Base-by-base conservation (phyloP, 2,113 vertebrate species). In the Nothobranchius furzeri region DNA sequence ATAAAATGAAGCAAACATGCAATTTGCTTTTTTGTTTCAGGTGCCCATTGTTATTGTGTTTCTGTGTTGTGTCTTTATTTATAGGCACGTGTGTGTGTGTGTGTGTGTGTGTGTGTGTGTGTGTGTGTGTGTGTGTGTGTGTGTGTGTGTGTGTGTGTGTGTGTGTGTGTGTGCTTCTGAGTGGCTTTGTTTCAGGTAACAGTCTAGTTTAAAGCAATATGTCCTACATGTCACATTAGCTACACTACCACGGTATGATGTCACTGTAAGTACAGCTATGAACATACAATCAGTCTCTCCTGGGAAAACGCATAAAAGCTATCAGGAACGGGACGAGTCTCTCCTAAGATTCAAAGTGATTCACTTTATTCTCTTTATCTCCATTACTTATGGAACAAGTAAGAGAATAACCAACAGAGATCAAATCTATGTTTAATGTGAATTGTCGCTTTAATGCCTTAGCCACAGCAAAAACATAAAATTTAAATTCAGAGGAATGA, bases 361-460 rank as follows among this genome's bases (percentile, higher is more conserved):
- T 51, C 70, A 69, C 70, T 75, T 80, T 43, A 72, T 57, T 53
- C 45, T 42, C 60, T 84, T 82, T 82, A 82, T 79, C 70, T 73
- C 8, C 55, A 53, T 81, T 79, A 83, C 65, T 80, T 67, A 70
- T 63, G 55, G 68, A 67, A 48, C 56, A 81, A 70, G 68, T 72
- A 62, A 69, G 45, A 62, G 36, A 53, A 76, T 65, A 75, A 77
- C 35, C 54, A 75, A 76, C 35, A 7, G 24, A 79, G 59, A 77
- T 76, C 49, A 60, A 75, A 86, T 82, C 58, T 35, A 86, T 86
- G 76, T 79, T 86, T 84, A 70, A 86, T 76, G 73, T 70, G 57
- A 7, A 15, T 7, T 59, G 65, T 54, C 0, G n/a, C 55, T 60
- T 79, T 66, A 72, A 54, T 52, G 75, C 62, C 62, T 75, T 71